Conservation (phyloP, 1,140 invertebrate genomes). For the Ylistrum balloti region DNA sequence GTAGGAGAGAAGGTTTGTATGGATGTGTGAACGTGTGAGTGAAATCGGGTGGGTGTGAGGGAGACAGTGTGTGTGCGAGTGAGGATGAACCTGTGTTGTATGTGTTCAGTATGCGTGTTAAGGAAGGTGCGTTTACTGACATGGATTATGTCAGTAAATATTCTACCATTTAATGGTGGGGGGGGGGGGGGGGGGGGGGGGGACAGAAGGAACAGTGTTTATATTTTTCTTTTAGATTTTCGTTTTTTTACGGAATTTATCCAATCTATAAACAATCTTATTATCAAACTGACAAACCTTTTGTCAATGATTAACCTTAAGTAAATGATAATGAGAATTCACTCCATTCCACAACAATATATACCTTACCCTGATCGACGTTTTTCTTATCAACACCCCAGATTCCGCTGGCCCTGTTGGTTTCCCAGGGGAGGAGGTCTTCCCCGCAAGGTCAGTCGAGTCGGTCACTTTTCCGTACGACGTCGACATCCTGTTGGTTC, state of each 20-base stretch:
- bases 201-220: no score
- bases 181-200: no score
- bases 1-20: neutral
- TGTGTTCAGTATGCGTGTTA: no score
- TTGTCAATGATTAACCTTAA: neutral
- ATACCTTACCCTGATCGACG: slow-evolving; percentile 16
- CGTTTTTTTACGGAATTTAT: no score
- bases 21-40: neutral
- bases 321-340: neutral
- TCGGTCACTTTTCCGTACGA: neutral
- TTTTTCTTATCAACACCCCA: slow-evolving; percentile 2
- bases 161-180: no score
- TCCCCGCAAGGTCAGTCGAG: neutral
- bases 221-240: no score
- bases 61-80: no score
- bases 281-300: neutral
- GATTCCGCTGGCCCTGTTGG: neutral
- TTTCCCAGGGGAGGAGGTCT: neutral
- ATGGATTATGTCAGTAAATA: no score
- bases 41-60: neutral
- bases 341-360: neutral
- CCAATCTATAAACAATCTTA: no score
- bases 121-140: no score
- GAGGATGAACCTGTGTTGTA: no score
- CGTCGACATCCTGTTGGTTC: neutral